A percentile compares a stretch with the other conserved stretches of the same genome.
phyloP scores from a whole-genome alignment of 2,113 vertebrate species.

The Rhinoderma darwinii region DNA sequence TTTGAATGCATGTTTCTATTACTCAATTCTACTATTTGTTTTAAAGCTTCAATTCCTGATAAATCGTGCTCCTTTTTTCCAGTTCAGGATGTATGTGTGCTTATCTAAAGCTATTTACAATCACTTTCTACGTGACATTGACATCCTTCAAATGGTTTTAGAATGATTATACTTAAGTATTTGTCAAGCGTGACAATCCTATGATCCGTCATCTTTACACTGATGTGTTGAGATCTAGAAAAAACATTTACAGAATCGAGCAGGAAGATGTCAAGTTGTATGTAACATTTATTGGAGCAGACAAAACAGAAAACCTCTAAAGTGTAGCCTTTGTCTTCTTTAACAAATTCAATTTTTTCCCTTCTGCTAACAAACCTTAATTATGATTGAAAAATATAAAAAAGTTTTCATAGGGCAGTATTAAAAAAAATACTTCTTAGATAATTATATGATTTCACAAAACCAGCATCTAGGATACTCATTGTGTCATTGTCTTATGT shows the following conservation, averaged over 20 bases:
- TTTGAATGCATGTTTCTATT: not conserved
- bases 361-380: not conserved
- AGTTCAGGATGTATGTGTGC: slow-evolving; percentile 2
- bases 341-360: not conserved
- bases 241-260: not conserved
- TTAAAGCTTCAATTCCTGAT: slow-evolving; percentile 26
- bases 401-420: not conserved
- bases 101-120: slow-evolving; percentile 22
- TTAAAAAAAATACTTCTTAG: not conserved
- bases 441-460: not conserved
- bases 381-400: not conserved
- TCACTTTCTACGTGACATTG: slow-evolving; percentile 14
- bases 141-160: slow-evolving; percentile 11
- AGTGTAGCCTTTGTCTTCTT: not conserved
- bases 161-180: slow-evolving; percentile 27
- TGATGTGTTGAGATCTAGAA: slow-evolving; percentile 1
- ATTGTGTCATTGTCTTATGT: no score
- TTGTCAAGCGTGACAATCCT: slow-evolving; percentile 24
- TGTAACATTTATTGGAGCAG: not conserved
- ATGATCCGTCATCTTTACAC: slow-evolving; percentile 23
- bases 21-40: not conserved
- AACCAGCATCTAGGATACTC: not conserved
- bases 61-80: not conserved
- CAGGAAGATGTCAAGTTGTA: not conserved
- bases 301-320: not conserved